phyloP scores from a whole-genome alignment of 1,140 invertebrate genomes.

The Hermetia illucens region DNA sequence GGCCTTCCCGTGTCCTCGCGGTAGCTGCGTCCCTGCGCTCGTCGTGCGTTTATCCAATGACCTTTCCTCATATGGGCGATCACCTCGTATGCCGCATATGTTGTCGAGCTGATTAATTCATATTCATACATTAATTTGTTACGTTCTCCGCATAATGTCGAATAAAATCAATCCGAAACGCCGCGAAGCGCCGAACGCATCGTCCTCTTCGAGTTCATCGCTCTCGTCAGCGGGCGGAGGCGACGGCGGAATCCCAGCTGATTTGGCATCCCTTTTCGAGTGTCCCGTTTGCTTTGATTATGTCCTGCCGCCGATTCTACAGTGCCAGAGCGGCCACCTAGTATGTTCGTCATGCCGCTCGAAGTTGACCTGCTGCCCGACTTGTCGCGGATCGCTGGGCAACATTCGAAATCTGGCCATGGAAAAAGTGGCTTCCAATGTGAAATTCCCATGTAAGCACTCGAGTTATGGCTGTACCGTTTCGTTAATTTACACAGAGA shows the following conservation, averaged over 20 bases:
- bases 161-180: conserved; percentile 31
- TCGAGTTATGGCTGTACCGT: conserved; percentile 87
- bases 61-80: too few species aligned
- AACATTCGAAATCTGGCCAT: conserved; percentile 97
- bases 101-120: not conserved
- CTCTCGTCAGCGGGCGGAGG: conserved; percentile 28
- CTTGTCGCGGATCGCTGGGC: conserved; percentile 89
- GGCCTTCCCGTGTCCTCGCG: too few species aligned
- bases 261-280: conserved; percentile 91
- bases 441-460: conserved; percentile 99
- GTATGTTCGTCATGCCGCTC: conserved; percentile 92
- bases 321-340: conserved; percentile 77
- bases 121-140: not conserved
- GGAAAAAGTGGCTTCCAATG: conserved; percentile 97
- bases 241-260: conserved; percentile 52
- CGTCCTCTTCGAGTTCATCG: conserved; percentile 28
- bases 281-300: conserved; percentile 99
- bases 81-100: too few species aligned
- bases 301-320: conserved; percentile 89
- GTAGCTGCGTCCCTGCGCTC: too few species aligned
- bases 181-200: conserved; percentile 29
- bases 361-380: conserved; percentile 93
- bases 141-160: conserved; percentile 15
- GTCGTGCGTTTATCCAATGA: too few species aligned
- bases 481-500: conserved; percentile 90